Conservation (phyloP, 1,140 invertebrate species). For the Lithobius niger region DNA sequence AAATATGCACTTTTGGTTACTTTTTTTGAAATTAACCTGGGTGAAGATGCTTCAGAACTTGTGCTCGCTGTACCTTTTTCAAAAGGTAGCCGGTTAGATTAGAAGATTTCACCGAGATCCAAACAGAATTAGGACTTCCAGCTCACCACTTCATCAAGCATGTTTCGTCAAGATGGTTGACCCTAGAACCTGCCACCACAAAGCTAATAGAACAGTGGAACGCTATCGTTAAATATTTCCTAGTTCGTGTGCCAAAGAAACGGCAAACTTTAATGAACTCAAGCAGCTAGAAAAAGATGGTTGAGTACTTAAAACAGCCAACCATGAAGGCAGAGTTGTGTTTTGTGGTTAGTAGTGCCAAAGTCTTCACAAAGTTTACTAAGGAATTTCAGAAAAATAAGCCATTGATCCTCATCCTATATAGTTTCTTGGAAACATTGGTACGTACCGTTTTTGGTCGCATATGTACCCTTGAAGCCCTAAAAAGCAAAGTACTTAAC, state of each 20-base stretch:
- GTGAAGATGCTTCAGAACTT: too few species aligned
- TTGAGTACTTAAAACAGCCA: conserved; percentile 8
- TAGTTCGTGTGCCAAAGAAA: conserved; percentile 12
- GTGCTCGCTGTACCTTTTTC: too few species aligned
- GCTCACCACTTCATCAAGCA: conserved; percentile 21
- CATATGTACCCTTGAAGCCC: too few species aligned
- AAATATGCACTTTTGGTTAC: too few species aligned
- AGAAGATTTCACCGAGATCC: too few species aligned
- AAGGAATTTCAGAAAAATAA: conserved; percentile 16
- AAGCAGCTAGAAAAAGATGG: conserved; percentile 14
- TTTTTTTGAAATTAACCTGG: too few species aligned
- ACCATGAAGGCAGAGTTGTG: conserved; percentile 10
- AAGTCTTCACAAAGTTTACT: conserved; percentile 15
- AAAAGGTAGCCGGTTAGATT: too few species aligned
- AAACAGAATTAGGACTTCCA: conserved; percentile 13
- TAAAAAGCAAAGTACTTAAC: too few species aligned
- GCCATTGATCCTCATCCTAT: conserved; percentile 17
- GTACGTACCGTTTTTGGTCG: too few species aligned
- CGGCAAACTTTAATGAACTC: conserved; percentile 11
- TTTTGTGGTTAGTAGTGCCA: conserved; percentile 14
- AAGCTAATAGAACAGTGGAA: conserved; percentile 19
- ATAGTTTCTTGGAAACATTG: too few species aligned
- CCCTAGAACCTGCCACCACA: conserved; percentile 16
- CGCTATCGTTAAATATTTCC: conserved; percentile 16
- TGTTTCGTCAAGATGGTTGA: conserved; percentile 20